phyloP scores from a whole-genome alignment of 2,888 invertebrate species.

The Troilus luridus region DNA sequence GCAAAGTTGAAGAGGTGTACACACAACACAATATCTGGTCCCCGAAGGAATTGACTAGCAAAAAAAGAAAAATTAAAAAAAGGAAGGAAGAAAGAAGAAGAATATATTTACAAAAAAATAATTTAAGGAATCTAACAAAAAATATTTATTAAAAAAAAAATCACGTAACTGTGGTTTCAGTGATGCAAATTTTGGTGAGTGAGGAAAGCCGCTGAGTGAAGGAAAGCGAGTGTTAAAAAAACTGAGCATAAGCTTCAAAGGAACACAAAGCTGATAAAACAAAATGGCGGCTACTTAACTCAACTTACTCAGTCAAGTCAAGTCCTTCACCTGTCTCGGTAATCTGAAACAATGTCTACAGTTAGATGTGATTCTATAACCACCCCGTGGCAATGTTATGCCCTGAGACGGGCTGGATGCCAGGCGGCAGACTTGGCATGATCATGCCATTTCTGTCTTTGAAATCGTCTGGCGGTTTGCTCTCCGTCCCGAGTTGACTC shows the following conservation, averaged over 20 bases:
- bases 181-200: constrained; percentile 53
- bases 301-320: constrained; percentile 51
- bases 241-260: constrained; percentile 42
- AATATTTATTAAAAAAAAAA: neutral
- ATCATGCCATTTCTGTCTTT: constrained; percentile 74
- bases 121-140: neutral
- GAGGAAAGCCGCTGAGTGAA: constrained; percentile 52
- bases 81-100: constrained; percentile 11
- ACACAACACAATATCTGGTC: constrained; percentile 56
- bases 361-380: constrained; percentile 70
- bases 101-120: constrained; percentile 18
- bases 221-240: constrained; percentile 57
- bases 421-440: constrained; percentile 78
- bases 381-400: constrained; percentile 81
- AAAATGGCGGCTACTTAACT: constrained; percentile 43
- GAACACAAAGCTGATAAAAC: constrained; percentile 28
- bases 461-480: constrained; percentile 65
- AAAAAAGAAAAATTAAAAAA: constrained; percentile 46
- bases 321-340: constrained; percentile 48
- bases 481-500: constrained; percentile 71
- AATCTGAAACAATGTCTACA: constrained; percentile 52
- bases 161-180: constrained; percentile 28
- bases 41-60: constrained; percentile 57
- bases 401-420: constrained; percentile 82
- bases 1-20: constrained; percentile 28